phyloP scores from a whole-genome alignment of 2,113 vertebrate species.

The Gallinago undulata region DNA sequence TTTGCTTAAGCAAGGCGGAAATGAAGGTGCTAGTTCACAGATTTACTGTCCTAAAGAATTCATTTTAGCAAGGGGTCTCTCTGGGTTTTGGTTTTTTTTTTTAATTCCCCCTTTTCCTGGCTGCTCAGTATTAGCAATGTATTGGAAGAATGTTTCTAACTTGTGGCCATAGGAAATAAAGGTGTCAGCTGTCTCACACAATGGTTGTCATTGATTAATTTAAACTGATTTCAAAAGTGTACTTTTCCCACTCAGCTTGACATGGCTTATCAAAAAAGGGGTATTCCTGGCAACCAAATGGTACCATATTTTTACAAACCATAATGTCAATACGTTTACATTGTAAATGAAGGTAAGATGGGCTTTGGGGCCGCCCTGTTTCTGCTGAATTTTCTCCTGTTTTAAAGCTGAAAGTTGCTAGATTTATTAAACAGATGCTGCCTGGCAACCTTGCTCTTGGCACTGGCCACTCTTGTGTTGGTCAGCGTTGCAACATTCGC shows the following conservation, averaged over 20 bases:
- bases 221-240: background rate
- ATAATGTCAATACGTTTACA: background rate
- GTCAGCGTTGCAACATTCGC: rapidly evolving
- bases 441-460: background rate
- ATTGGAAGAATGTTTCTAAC: background rate
- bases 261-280: background rate
- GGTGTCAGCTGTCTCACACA: background rate
- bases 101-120: background rate
- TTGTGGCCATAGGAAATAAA: rapidly evolving
- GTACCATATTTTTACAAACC: background rate
- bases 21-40: background rate
- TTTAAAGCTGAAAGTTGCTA: background rate
- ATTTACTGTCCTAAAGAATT: background rate
- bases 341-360: background rate
- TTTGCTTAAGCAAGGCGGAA: background rate
- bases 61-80: background rate
- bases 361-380: background rate
- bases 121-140: background rate
- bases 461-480: background rate
- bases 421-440: background rate
- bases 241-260: background rate
- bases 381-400: background rate
- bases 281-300: background rate
- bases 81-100: background rate
- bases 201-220: background rate